Base-by-base conservation (phyloP, 1,140 invertebrate species). In the Euura lappo region DNA sequence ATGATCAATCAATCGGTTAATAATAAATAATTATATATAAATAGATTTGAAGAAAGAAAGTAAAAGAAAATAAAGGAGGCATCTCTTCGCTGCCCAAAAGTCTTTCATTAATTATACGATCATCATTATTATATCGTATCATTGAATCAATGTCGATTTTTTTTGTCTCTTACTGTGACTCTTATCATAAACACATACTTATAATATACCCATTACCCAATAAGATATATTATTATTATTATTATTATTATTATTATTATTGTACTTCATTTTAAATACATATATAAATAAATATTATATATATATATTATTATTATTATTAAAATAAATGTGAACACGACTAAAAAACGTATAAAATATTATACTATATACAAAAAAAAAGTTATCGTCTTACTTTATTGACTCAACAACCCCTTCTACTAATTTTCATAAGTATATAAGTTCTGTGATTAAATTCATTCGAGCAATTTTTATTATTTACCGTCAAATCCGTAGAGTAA, bases 81-180 rank as follows among this genome's bases (percentile, higher is more conserved):
- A 87, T 88, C 87, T 88, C 87, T 85, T 80, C 82, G 85, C 87
- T 88, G 87, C 86, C 87, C 86, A 81, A 81, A 85, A 86, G 87
- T 88, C 87, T 87, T 88, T 88, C 86, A 87, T 86, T 87, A 86
- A 87, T 87, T 85, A 88, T 60, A 60, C 13, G 51, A 60, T 60
- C 13, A 60, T 60, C 13, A n/a, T 60, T 60, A n/a, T 60, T 8
- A 60, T 60, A 11, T 60, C 51, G 28, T 28, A 28, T 28, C 28
- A 28, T 28, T 28, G 28, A 28, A 28, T 28, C 28, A 28, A 28
- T 28, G 28, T 28, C 28, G 28, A 28, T 28, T 28, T 28, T 28
- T 28, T 28, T 28, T 28, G 28, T 28, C 28, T 60, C 8, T 60
- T 60, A 60, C 13, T 60, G 13, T 60, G 0, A 60, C 13, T 1